Percentiles rank a stretch among this genome's conserved stretches.
Conservation (phyloP, 2,888 invertebrate genomes). For the Blastobasis lacticolella region DNA sequence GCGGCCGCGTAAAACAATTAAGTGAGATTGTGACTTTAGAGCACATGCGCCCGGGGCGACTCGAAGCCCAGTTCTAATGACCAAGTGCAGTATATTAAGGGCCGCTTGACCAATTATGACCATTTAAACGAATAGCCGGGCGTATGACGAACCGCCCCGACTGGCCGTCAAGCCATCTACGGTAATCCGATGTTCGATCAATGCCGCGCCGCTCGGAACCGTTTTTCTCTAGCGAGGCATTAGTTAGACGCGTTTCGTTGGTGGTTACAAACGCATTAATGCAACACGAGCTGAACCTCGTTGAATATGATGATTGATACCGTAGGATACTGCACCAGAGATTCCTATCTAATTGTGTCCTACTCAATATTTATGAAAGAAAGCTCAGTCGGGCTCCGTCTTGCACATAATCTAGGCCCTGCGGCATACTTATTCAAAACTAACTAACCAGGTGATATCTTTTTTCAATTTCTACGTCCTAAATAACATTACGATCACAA, state of each 20-base stretch:
- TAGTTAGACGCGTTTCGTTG: slow-evolving; percentile 48
- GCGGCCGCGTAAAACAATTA: slow-evolving; percentile 22
- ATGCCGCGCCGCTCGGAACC: slow-evolving; percentile 44
- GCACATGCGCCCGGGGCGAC: slow-evolving; percentile 5
- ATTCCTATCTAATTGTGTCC: slow-evolving; percentile 16
- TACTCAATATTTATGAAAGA: slow-evolving; percentile 24
- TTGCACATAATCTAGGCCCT: no score
- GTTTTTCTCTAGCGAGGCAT: slow-evolving; percentile 33
- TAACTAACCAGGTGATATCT: no score
- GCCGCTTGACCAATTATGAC: slow-evolving; percentile 59
- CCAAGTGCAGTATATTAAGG: slow-evolving; percentile 47
- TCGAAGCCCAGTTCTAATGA: slow-evolving; percentile 46
- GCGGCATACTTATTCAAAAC: no score
- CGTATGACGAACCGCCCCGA: slow-evolving; percentile 50
- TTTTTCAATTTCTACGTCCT: no score
- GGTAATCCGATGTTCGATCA: slow-evolving; percentile 58
- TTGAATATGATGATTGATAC: slow-evolving; percentile 25
- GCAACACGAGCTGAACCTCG: slow-evolving; percentile 17
- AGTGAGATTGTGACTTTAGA: slow-evolving; percentile 13
- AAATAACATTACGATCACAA: no score
- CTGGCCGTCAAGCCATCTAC: slow-evolving; percentile 57
- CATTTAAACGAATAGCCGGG: slow-evolving; percentile 56
- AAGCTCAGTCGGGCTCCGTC: not conserved
- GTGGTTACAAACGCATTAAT: slow-evolving; percentile 19
- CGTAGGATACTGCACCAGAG: not conserved